Evolutionary conservation across 2,113 vertebrate genomes (phyloP), one percentile per base, ranked within the genome.

Genomic region (Pelodiscus sinensis): DNA sequence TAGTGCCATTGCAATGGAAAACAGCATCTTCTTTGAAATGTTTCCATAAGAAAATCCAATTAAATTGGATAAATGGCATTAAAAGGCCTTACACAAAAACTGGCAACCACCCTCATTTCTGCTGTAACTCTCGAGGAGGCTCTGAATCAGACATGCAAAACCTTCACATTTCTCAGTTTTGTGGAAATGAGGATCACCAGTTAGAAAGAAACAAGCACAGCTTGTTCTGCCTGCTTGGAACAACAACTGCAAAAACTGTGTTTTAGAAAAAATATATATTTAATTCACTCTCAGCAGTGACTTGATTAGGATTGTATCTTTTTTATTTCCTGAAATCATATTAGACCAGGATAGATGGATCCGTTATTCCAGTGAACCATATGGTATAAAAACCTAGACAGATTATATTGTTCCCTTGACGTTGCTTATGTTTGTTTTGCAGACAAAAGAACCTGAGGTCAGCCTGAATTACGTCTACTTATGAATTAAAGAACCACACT

Each of bases 1-100:
- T 22, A 92, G 75, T 90, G 84, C 68, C 12, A n/a, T 81, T 1
- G 31, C 86, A 90, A 56, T 73, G 78, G 91, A 88, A 91, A 93
- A 90, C 87, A 92, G 90, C 92, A 81, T 84, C 88, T 75, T 86
- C 92, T 87, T 73, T 90, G 82, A 86, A 31, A 79, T 0, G 15
- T 87, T 95, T 79, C 92, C 91, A 60, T 1, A 1, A 80, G 87
- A 65, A 93, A 79, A 79, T 85, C 87, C 91, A 85, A 84, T 83
- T 2, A 83, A 94, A 87, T 93, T 89, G 92, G 93, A 58, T 11
- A 89, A 25, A 79, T 1, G 79, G 92, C 94, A 94, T 24, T 0
- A 54, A 81, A 82, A 62, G 84, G 94, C 95, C 94, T 81, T 91
- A 95, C 84, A 92, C 96, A 81, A 82, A 88, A 86, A 50, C 87